Evolutionary conservation across 2,888 invertebrate species (phyloP).

Genomic region (Calliopum simillimum): DNA sequence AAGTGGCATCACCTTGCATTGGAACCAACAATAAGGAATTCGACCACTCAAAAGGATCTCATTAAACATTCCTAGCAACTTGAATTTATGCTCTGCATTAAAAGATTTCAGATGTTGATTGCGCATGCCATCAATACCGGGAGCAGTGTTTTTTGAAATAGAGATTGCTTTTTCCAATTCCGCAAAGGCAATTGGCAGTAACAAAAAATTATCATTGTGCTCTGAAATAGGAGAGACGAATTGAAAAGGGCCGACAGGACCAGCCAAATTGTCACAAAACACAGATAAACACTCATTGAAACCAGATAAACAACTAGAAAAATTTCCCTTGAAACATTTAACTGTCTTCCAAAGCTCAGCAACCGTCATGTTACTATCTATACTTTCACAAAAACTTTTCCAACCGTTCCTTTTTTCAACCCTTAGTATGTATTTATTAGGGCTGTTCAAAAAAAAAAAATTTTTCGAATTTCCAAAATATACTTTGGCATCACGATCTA

Average conservation of each 20-base stretch:
- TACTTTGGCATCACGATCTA: too few relatives aligned
- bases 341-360: constrained; percentile 28
- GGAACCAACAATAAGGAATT: constrained; percentile 9
- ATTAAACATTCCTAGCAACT: constrained; percentile 11
- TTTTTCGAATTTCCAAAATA: too few relatives aligned
- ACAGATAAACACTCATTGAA: not conserved
- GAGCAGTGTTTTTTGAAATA: not conserved
- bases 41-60: not conserved
- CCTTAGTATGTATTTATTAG: not conserved
- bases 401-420: constrained; percentile 6
- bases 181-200: not conserved
- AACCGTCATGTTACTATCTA: constrained; percentile 14
- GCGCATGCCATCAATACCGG: too few relatives aligned
- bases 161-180: constrained; percentile 9
- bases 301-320: not conserved
- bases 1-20: constrained; percentile 1
- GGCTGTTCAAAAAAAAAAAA: too few relatives aligned
- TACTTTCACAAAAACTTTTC: constrained; percentile 8
- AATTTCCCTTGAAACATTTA: constrained; percentile 11
- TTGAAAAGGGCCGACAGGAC: constrained; percentile 2
- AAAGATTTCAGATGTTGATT: not conserved
- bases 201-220: not conserved
- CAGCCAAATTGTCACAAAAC: constrained; percentile 15
- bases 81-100: not conserved
- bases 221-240: not conserved